These are phyloP conservation scores for Malurus melanocephalus DNA, from an alignment of 2,113 vertebrate genomes.

Conservation along the genomic window DNA sequence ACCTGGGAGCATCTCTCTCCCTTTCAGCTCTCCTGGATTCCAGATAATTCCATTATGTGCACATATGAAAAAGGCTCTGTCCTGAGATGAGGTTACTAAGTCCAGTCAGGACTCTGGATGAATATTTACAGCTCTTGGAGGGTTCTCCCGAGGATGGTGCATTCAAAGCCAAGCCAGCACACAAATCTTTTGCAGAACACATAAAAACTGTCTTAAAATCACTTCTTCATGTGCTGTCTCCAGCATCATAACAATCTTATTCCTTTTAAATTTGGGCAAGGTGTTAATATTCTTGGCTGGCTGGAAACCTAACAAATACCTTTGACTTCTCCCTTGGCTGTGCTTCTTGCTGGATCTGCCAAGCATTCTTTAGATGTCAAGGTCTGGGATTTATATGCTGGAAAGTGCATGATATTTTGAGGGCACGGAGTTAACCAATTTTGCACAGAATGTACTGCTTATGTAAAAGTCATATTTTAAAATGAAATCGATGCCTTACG, in stretches of 20 bases:
- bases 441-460: conserved; percentile 39
- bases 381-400: conserved; percentile 66
- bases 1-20: not conserved
- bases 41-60: not conserved
- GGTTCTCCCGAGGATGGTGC: not conserved
- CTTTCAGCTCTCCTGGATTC: not conserved
- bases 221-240: not conserved
- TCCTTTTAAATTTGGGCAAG: conserved; percentile 51
- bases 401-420: conserved; percentile 51
- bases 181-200: not conserved
- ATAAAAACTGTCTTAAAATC: not conserved
- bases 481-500: not conserved
- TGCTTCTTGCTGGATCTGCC: conserved; percentile 54
- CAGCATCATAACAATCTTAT: not conserved
- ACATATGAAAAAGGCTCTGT: not conserved
- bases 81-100: not conserved
- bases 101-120: not conserved
- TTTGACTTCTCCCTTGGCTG: conserved; percentile 69
- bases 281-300: conserved; percentile 64
- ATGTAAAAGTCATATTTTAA: not conserved
- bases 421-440: conserved; percentile 17
- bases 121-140: not conserved
- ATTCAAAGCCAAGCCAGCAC: conserved; percentile 17
- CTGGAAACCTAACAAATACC: conserved; percentile 55
- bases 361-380: conserved; percentile 72